phyloP scores from a whole-genome alignment of 2,113 vertebrate genomes.

The Larimichthys polyactis region DNA sequence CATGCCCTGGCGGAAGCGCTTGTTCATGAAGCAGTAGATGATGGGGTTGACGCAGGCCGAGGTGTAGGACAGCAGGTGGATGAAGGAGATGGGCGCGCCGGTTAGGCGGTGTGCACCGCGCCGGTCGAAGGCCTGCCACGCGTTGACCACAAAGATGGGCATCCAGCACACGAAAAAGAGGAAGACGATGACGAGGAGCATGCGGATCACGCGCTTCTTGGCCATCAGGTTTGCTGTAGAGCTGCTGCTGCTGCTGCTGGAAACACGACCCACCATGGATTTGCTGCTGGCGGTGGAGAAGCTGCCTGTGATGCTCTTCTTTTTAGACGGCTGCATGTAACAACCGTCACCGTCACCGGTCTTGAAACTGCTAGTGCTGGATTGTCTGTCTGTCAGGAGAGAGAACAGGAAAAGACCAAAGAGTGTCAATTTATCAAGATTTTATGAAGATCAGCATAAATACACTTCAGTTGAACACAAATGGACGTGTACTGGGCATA shows the following conservation, averaged over 20 bases:
- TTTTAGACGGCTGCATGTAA: constrained; percentile 88
- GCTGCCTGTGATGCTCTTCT: constrained; percentile 46
- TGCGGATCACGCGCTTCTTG: constrained; percentile 97
- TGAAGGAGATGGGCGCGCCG: constrained; percentile 97
- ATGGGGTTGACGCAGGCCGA: constrained; percentile 97
- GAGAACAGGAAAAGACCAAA: background rate
- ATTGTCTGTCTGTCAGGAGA: constrained; percentile 85
- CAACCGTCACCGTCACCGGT: constrained; percentile 89
- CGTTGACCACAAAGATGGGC: constrained; percentile 94
- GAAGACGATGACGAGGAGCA: constrained; percentile 96
- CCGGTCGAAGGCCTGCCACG: constrained; percentile 94
- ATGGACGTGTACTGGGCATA: too few relatives aligned
- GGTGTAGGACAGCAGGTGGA: constrained; percentile 96
- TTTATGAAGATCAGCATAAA: background rate
- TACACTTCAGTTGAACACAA: too few relatives aligned
- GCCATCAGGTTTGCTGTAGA: constrained; percentile 93
- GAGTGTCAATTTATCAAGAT: background rate
- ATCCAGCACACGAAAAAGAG: constrained; percentile 98
- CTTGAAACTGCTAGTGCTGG: constrained; percentile 82
- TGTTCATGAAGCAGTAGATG: constrained; percentile 99
- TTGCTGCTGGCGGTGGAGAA: background rate
- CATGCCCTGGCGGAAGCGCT: constrained; percentile 92
- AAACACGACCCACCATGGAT: constrained; percentile 79
- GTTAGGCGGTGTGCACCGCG: constrained; percentile 89
- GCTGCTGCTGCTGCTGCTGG: constrained; percentile 81